Evolutionary conservation across 2,113 vertebrate genomes (phyloP), one percentile per base, ranked within the genome.

Genomic region (Promerops cafer): DNA sequence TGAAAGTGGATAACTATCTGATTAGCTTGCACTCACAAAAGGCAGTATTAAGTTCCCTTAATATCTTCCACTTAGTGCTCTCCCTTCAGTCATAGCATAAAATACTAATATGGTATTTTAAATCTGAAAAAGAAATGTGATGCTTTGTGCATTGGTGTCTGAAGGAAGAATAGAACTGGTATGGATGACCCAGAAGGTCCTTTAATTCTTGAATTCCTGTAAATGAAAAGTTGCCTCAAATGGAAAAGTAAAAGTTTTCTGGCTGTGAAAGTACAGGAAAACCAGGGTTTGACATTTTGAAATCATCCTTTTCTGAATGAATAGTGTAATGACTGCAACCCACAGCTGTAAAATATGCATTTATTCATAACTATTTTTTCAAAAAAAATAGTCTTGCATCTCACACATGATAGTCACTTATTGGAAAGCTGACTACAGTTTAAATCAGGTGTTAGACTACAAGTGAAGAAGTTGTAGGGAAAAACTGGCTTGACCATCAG

Each of bases 21-120:
- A 96, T 69, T 74, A 80, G 76, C 59, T 57, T 50, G 35, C 52
- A 63, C 35, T 86, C 64, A 93, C 71, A 86, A 88, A 97, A 96
- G 53, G 31, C 18, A 45, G 14, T 42, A 76, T 83, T 68, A 93
- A 86, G 35, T 74, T 90, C 30, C 37, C 50, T 33, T 81, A 83
- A 80, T 66, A 47, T 89, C 66, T 50, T 70, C 69, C 31, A 82
- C 40, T 87, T 82, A 61, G 10, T 42, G 44, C 15, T 85, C 54
- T 77, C 76, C 42, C 75, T 92, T 70, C 42, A 87, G 52, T 61
- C 26, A 37, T 6, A 89, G 69, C 31, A 81, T 44, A 40, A 84
- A 57, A 56, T 89, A 79, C 70, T 83, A 68, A 85, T 60, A 52
- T 0, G 4, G 7, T 49, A 76, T 76, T 83, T 93, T 79, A 82